Conservation (phyloP, 2,797 vertebrate species). For the Sebastes hubbsi region DNA sequence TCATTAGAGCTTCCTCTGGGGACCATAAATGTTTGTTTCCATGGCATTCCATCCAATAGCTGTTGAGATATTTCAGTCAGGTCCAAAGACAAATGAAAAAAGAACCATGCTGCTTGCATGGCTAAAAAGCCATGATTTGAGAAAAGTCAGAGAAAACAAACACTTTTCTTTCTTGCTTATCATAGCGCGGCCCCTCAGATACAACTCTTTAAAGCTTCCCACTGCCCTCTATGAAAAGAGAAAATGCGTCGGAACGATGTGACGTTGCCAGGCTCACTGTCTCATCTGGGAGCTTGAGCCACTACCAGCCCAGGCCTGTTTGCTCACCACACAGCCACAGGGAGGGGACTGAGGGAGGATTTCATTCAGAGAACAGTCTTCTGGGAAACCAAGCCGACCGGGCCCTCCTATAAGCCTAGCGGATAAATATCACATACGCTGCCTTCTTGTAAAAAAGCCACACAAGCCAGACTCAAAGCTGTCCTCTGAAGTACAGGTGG, state of each 20-base stretch:
- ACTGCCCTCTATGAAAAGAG: background rate
- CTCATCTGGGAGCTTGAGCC: conserved; percentile 34
- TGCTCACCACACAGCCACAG: conserved; percentile 56
- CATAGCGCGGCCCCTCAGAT: background rate
- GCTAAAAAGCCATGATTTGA: background rate
- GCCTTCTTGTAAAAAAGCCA: conserved; percentile 45
- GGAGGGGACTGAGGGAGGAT: conserved; percentile 48
- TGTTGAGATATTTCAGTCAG: background rate
- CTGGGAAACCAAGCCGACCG: conserved; percentile 53
- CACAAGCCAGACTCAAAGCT: conserved; percentile 39
- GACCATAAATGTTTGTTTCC: background rate
- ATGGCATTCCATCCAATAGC: background rate
- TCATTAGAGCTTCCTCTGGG: background rate
- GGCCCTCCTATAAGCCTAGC: conserved; percentile 40
- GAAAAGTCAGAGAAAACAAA: background rate
- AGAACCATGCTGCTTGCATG: background rate
- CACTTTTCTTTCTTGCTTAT: background rate
- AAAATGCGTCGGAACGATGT: background rate
- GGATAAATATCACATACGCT: conserved; percentile 53
- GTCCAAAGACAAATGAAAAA: background rate
- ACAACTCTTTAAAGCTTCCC: background rate
- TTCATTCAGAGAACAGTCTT: conserved; percentile 55
- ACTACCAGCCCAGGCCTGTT: conserved; percentile 54
- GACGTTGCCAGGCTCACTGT: background rate
- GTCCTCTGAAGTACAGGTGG: conserved; percentile 21